phyloP scores from a whole-genome alignment of 2,888 invertebrate genomes.

The Theristus sp. region DNA sequence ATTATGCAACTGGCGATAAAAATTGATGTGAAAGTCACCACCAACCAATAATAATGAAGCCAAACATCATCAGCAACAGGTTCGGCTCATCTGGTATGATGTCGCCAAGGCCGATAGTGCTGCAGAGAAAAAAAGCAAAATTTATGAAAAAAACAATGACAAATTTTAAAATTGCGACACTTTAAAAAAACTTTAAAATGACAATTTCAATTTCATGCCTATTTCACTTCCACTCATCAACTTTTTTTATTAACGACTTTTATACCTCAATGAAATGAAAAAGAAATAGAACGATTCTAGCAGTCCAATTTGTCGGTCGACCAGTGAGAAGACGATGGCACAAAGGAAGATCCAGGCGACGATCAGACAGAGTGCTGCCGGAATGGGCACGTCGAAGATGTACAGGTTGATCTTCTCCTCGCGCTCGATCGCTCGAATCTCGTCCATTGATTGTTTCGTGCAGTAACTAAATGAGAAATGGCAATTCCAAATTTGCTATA shows the following conservation, averaged over 20 bases:
- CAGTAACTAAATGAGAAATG: conserved; percentile 24
- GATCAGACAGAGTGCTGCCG: conserved; percentile 63
- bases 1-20: too few species aligned
- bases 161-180: too few species aligned
- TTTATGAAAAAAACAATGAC: too few species aligned
- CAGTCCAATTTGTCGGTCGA: conserved; percentile 54
- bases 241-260: too few species aligned
- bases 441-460: conserved; percentile 20
- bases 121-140: conserved; percentile 5
- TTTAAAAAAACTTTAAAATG: too few species aligned
- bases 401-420: conserved; percentile 36
- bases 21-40: too few species aligned
- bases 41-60: not conserved
- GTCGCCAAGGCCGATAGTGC: conserved; percentile 23
- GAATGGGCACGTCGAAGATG: conserved; percentile 80
- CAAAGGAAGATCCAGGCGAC: conserved; percentile 69
- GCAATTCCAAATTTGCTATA: too few species aligned
- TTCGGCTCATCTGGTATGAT: conserved; percentile 28
- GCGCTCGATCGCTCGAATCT: conserved; percentile 18
- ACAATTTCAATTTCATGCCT: too few species aligned
- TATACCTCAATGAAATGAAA: conserved; percentile 59
- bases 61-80: not conserved
- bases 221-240: too few species aligned
- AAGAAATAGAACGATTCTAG: conserved; percentile 88
- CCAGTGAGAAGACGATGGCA: conserved; percentile 46